A percentile compares a stretch with the other conserved stretches of the same genome.
phyloP scores from a whole-genome alignment of 2,888 invertebrate genomes.

The Labia minor region DNA sequence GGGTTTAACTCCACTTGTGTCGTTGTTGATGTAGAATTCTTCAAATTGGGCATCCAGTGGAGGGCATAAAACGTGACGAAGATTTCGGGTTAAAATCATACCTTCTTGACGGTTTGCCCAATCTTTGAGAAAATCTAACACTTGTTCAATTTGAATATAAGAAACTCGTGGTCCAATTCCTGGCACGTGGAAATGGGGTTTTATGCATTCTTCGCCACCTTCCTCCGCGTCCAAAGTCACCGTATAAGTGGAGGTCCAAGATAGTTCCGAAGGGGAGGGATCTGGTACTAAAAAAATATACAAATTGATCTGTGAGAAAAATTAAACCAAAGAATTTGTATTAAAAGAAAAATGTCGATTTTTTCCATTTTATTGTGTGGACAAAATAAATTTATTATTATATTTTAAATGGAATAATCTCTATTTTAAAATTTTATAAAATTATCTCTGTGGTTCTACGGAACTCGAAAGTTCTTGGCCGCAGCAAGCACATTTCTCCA shows the following conservation, averaged over 20 bases:
- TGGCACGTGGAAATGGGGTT: constrained; percentile 34
- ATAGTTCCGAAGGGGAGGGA: neutral
- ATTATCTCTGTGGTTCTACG: too few relatives aligned
- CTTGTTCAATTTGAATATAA: constrained; percentile 40
- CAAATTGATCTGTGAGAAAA: too few relatives aligned
- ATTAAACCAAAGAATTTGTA: too few relatives aligned
- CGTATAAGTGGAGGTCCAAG: neutral
- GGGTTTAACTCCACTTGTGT: neutral
- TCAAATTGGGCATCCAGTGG: constrained; percentile 43
- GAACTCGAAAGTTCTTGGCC: too few relatives aligned
- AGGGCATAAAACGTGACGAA: constrained; percentile 57
- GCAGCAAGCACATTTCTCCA: too few relatives aligned
- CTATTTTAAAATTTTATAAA: too few relatives aligned
- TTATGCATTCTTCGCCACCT: constrained; percentile 17
- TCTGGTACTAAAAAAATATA: neutral
- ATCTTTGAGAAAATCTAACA: constrained; percentile 40
- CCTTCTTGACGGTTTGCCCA: constrained; percentile 49
- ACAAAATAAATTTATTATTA: too few relatives aligned
- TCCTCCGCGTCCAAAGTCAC: constrained; percentile 28
- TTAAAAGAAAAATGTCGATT: too few relatives aligned
- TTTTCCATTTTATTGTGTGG: too few relatives aligned
- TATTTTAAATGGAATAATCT: too few relatives aligned
- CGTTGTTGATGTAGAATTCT: constrained; percentile 19
- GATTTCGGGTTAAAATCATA: constrained; percentile 58
- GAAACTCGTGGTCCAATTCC: constrained; percentile 51